Evolutionary conservation across 92 coral and sea anemone genomes (phyloP).

Genomic region (Nematostella vectensis): DNA sequence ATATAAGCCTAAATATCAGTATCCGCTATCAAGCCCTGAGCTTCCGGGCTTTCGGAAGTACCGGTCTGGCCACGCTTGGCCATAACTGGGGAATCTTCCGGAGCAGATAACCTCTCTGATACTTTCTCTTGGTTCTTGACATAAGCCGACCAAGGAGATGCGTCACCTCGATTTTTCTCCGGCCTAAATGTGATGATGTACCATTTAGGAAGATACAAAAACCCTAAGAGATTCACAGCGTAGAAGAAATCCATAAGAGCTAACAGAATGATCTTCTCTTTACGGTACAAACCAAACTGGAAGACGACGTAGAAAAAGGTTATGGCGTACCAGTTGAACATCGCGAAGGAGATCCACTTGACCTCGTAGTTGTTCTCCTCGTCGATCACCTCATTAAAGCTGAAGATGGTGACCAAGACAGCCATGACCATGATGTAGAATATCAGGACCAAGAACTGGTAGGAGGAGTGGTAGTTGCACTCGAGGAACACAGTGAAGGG

Average conservation of each 20-base stretch:
- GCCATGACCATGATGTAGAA: slow-evolving; percentile 63
- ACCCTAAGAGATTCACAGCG: slow-evolving; percentile 60
- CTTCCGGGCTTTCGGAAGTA: slow-evolving; percentile 13
- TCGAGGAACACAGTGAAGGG: slow-evolving; percentile 80
- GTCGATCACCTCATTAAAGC: slow-evolving; percentile 61
- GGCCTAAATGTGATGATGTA: slow-evolving; percentile 83
- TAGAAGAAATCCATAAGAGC: slow-evolving; percentile 59
- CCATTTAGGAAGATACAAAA: slow-evolving; percentile 85
- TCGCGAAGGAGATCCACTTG: slow-evolving; percentile 73
- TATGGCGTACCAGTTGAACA: slow-evolving; percentile 69
- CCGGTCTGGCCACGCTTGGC: slow-evolving; percentile 27
- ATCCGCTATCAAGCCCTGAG: slow-evolving; percentile 37
- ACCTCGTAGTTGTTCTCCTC: slow-evolving; percentile 82
- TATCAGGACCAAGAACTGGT: slow-evolving; percentile 58
- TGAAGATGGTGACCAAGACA: slow-evolving; percentile 56
- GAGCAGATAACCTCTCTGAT: slow-evolving; percentile 60
- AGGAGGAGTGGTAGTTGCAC: slow-evolving; percentile 71
- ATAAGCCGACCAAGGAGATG: slow-evolving; percentile 73
- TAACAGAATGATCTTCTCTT: slow-evolving; percentile 68
- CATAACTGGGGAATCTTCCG: slow-evolving; percentile 65
- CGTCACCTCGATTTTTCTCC: slow-evolving; percentile 80
- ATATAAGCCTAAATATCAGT: slow-evolving; percentile 35
- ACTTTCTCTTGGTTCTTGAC: slow-evolving; percentile 70
- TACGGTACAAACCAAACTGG: slow-evolving; percentile 54
- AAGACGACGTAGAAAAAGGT: slow-evolving; percentile 70